Conservation (phyloP, 35 echinoderm and acorn worm genomes). For the Ptychodera flava region DNA sequence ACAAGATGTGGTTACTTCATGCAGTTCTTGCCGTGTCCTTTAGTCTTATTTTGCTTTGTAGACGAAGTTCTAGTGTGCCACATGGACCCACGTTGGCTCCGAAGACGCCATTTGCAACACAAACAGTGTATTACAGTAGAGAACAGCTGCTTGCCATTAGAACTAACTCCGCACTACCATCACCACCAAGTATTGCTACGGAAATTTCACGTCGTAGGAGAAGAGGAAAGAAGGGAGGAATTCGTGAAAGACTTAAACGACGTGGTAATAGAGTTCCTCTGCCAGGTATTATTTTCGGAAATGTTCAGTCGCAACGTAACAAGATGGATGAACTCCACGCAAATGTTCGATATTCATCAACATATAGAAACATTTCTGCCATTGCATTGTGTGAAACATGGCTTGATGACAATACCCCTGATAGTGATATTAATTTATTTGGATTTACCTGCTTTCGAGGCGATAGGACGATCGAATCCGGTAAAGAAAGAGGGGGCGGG, state of each 20-base stretch:
- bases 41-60: too few relatives aligned
- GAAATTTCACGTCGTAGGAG: slow-evolving; percentile 2
- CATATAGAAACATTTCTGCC: not conserved
- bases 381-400: slow-evolving; percentile 27
- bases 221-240: slow-evolving; percentile 19
- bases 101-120: not conserved
- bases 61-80: not conserved
- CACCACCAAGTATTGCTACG: not conserved
- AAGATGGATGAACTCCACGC: slow-evolving; percentile 54
- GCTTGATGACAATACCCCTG: slow-evolving; percentile 32
- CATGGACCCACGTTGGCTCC: not conserved
- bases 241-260: slow-evolving; percentile 2
- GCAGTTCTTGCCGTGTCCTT: too few relatives aligned
- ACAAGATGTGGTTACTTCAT: too few relatives aligned
- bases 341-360: slow-evolving; percentile 11
- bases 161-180: not conserved
- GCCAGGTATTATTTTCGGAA: slow-evolving; percentile 35
- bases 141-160: not conserved
- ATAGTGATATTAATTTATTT: slow-evolving; percentile 26
- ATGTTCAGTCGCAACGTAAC: slow-evolving; percentile 40
- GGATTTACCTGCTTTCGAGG: slow-evolving; percentile 17
- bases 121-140: not conserved
- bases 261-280: slow-evolving; percentile 20
- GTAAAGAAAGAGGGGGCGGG: slow-evolving; percentile 23
- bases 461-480: slow-evolving; percentile 41